phyloP scores from a whole-genome alignment of 2,888 invertebrate genomes.

The Timema podura region DNA sequence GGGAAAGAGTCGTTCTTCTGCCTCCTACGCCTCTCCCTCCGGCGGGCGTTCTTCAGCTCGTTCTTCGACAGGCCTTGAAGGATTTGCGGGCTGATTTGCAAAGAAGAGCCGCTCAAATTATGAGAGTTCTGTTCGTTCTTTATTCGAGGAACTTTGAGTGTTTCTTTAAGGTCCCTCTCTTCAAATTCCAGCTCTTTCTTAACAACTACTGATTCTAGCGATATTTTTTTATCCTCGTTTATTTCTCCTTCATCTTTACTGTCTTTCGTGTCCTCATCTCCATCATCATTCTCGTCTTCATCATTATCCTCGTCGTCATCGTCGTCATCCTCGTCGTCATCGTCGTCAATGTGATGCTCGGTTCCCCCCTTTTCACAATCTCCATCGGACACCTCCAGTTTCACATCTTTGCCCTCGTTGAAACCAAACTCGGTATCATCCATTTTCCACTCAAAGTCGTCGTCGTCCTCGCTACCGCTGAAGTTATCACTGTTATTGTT shows the following conservation, averaged over 20 bases:
- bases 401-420: conserved; percentile 20
- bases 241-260: background rate
- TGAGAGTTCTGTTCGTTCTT: too few species aligned
- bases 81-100: too few species aligned
- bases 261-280: conserved; percentile 20
- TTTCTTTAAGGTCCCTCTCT: too few species aligned
- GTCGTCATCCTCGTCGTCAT: background rate
- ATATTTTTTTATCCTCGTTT: too few species aligned
- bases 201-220: too few species aligned
- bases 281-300: background rate
- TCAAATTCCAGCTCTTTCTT: too few species aligned
- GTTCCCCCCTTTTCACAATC: background rate
- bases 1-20: conserved; percentile 29
- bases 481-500: conserved; percentile 12
- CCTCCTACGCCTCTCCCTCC: conserved; percentile 20
- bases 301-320: background rate
- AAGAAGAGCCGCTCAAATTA: too few species aligned
- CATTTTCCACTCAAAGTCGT: conserved; percentile 32
- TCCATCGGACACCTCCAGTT: conserved; percentile 6
- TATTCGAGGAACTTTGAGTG: too few species aligned
- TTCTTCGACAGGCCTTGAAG: background rate
- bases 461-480: conserved; percentile 17
- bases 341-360: conserved; percentile 1
- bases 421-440: conserved; percentile 25
- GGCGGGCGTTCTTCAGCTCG: conserved; percentile 2